Evolutionary conservation across 2,797 vertebrate genomes (phyloP), one percentile per base, ranked within the genome.

Genomic region (Pseudopleuronectes americanus): DNA sequence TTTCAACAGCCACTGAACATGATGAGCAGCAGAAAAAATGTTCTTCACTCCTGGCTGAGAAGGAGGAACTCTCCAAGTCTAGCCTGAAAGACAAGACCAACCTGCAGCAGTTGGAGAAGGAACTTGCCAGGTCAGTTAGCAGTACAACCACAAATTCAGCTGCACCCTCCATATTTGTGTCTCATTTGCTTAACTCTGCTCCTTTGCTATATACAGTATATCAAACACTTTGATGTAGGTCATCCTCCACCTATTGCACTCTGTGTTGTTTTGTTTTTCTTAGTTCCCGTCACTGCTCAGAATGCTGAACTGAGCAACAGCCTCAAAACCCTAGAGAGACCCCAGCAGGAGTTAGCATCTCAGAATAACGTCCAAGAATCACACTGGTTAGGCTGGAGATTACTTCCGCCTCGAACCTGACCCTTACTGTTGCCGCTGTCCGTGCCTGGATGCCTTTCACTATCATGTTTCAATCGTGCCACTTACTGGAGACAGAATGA

Each of bases 211-310:
- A 4, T 24, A 57, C 17, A 45, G 9, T 55, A 53, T 14, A 38
- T 33, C 23, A 19, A 59, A 57, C 31, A 8, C 31, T 24, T 41
- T 33, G 55, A 19, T 19, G 7, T 8, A 3, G 21, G 12, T 66
- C 36, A 61, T 51, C 54, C n/a, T 17, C 36, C 43, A 67, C 61
- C 58, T 66, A 12, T 71, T 88, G 33, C 83, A 56, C 51, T 48
- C 8, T 0, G 4, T 68, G 24, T 64, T 76, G 48, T 62, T 59
- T 71, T 80, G 38, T 71, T 49, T 72, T 7, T 67, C 51, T 14
- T 90, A 99, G 98, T 89, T 96, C 94, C 65, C 95, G 93, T 90
- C n/a, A n/a, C n/a, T n/a, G 95, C 95, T 65, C 96, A 97, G 92
- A 97, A 94, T 88, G 87, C 92, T 81, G 95, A 95, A 4, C 94